A percentile compares a stretch with the other conserved stretches of the same genome.
phyloP scores from a whole-genome alignment of 2,797 vertebrate species.

The Lepilemur ruficaudatus region DNA sequence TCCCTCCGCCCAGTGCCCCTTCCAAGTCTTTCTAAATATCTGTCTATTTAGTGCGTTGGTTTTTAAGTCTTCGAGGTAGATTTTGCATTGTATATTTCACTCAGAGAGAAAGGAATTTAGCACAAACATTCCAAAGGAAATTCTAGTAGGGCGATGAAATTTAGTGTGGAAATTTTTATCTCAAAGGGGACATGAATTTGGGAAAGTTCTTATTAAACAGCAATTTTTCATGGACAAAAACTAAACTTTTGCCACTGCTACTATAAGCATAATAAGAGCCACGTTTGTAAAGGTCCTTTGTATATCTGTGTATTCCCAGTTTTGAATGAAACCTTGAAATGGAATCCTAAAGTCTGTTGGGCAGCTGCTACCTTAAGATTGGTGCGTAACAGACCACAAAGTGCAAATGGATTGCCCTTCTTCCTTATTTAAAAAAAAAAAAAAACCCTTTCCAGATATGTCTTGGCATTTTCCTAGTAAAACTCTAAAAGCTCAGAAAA shows the following conservation, averaged over 20 bases:
- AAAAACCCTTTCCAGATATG: not conserved
- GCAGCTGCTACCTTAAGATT: not conserved
- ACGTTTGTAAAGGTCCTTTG: conserved; percentile 11
- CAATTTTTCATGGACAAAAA: conserved; percentile 51
- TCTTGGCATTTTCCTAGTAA: not conserved
- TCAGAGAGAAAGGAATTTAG: conserved; percentile 68
- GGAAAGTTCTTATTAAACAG: conserved; percentile 69
- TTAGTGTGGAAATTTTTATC: conserved; percentile 71
- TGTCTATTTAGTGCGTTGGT: not conserved
- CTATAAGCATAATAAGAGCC: conserved; percentile 15
- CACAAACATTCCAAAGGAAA: conserved; percentile 77
- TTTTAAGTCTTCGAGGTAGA: conserved; percentile 39
- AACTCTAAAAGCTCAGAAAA: not conserved
- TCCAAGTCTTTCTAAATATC: not conserved
- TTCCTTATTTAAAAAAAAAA: not conserved
- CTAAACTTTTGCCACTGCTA: conserved; percentile 30
- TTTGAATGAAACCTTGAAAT: not conserved
- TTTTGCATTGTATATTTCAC: conserved; percentile 61
- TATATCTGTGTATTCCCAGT: not conserved
- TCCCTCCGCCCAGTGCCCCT: not conserved
- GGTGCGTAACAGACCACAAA: not conserved
- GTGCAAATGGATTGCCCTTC: not conserved
- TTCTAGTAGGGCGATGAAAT: conserved; percentile 75
- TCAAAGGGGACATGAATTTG: conserved; percentile 58
- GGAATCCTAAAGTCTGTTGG: not conserved